Base-by-base conservation (phyloP, 2,888 invertebrate genomes). In the Capitulum mitella region DNA sequence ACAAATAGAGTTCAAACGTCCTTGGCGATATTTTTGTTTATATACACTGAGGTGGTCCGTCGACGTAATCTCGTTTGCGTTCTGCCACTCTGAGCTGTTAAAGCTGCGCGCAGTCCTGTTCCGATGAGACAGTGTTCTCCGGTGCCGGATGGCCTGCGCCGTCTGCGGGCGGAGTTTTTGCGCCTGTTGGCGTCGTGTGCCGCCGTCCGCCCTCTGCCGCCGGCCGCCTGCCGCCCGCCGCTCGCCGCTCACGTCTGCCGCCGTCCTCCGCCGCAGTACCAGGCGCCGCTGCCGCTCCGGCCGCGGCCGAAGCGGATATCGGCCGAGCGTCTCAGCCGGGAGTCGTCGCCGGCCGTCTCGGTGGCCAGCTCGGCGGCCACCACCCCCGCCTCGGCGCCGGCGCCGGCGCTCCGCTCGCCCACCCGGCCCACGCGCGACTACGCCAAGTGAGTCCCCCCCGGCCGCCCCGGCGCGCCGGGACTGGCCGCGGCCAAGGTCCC, bases 281-380 rank as follows among this genome's bases (percentile, higher is more conserved):
- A 34, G 64, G 64, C 64, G 32, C 64, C 64, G 34, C 64, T 64
- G 64, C 64, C 64, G 16, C 64, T 64, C 29, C n/a, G n/a, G 64
- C 64, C 64, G 64, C 32, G 64, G 14, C 34, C 64, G 16, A 64
- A 64, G 64, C 64, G 64, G 0, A 16, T 64, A 32, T 64, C 64
- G 8, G 64, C 1, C 29, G 64, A 64, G 14, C 32, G 64, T 2
- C 64, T 64, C 3, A 64, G 64, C 19, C 64, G 64, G 16, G 64
- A 64, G 64, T 14, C 34, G 32, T 64, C 64, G 16, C 64, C 64
- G 34, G 64, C 64, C 32, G 34, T 64, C 0, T 64, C 64, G 6
- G 64, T 34, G 16, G 64, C 19, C 64, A 32, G 32, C 64, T 32
- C 64, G 14, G 64, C 64, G 32, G 34, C 32, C 3, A 12, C 61